Base-by-base conservation (phyloP, 2,797 vertebrate species). In the Mycteria americana region DNA sequence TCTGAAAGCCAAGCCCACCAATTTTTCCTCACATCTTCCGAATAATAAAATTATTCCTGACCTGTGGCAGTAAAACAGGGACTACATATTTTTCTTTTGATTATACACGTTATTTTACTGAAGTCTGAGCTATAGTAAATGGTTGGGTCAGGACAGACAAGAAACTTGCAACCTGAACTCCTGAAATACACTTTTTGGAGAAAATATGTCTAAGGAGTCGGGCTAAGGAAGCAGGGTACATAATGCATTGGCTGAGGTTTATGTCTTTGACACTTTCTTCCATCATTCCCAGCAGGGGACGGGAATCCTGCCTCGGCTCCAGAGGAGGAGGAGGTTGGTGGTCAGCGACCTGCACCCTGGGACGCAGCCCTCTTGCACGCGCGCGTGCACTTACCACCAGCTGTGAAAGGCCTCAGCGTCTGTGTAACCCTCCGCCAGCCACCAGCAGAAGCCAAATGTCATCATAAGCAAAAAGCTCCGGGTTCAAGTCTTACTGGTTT, bases 361-460 rank as follows among this genome's bases (percentile, higher is more conserved):
- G 23, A 51, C 35, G 23, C 13, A 28, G 27, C 31, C 51, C 37
- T 43, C 12, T 50, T 11, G 37, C 35, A 43, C 8, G 0, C 35
- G 1, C 2, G 11, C 0, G 4, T 57, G 45, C 11, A 5, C 50
- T 27, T 35, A 30, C 22, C n/a, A 31, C 13, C 19, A 39, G 28
- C 51, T 51, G 19, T 30, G 59, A 24, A 39, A 84, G 73, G 28
- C 33, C 10, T 72, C 21, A 9, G 45, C 5, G 15, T 13, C 64
- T 51, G 23, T 13, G 28, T 18, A 30, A 59, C 19, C 33, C 51
- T 18, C 51, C 27, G 37, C 37, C 33, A 64, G 17, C 24, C 45
- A 13, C 0, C 59, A 39, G 33, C 50, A 72, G 45, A 25, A 72
- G 39, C 15, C 46, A n/a, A 33, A 39, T 0, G 1, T 13, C 41